Evolutionary conservation across 2,888 invertebrate species (phyloP).

Genomic region (Dicyrtomina minuta): DNA sequence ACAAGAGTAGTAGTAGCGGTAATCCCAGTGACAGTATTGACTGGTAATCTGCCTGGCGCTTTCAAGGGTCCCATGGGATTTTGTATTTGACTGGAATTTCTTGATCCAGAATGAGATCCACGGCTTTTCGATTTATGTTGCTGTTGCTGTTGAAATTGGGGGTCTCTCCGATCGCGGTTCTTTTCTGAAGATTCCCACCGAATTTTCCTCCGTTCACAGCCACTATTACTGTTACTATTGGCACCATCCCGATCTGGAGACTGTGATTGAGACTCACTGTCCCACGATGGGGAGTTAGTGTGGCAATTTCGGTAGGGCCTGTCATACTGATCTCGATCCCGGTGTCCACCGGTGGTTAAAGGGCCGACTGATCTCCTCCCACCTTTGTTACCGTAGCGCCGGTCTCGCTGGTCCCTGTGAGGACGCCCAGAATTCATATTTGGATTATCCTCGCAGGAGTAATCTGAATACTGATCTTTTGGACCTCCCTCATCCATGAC

Average conservation of each 20-base stretch:
- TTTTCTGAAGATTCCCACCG: slow-evolving; percentile 12
- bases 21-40: too few species aligned
- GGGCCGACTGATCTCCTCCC: slow-evolving; percentile 26
- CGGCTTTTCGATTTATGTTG: neutral
- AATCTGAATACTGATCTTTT: slow-evolving; percentile 56
- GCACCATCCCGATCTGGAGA: slow-evolving; percentile 28
- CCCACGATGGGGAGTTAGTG: slow-evolving; percentile 50
- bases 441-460: slow-evolving; percentile 53
- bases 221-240: slow-evolving; percentile 13
- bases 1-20: too few species aligned
- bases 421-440: neutral
- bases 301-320: slow-evolving; percentile 41
- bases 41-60: neutral
- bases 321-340: too few species aligned
- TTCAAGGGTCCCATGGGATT: neutral
- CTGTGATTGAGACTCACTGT: slow-evolving; percentile 49
- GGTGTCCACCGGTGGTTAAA: neutral
- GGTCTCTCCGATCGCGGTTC: slow-evolving; percentile 27
- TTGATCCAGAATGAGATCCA: neutral
- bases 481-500: slow-evolving; percentile 58
- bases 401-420: slow-evolving; percentile 2
- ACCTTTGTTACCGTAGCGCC: slow-evolving; percentile 24
- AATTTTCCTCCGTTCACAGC: slow-evolving; percentile 24
- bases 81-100: neutral
- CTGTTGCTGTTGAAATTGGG: neutral